Percentiles rank a stretch among this genome's conserved stretches.
phyloP scores from a whole-genome alignment of 2,888 invertebrate species.

The Hydropsyche betteni region DNA sequence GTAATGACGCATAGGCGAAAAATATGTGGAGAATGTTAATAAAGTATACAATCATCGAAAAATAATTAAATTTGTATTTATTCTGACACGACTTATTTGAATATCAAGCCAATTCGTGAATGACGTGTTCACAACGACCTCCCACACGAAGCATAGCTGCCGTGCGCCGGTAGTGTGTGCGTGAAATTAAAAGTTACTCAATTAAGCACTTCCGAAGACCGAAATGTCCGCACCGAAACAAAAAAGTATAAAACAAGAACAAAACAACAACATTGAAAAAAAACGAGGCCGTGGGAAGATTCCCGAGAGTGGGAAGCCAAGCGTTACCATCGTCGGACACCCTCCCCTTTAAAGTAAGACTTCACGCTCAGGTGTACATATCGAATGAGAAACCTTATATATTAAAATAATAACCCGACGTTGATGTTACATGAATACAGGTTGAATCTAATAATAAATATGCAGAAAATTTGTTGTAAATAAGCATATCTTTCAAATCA shows the following conservation, averaged over 20 bases:
- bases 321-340: conserved; percentile 40
- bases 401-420: too few species aligned
- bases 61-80: neutral
- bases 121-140: conserved; percentile 1
- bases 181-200: conserved; percentile 38
- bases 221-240: conserved; percentile 17
- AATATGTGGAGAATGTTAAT: neutral
- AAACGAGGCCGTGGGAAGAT: conserved; percentile 47
- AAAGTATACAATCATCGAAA: conserved; percentile 12
- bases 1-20: too few species aligned
- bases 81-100: neutral
- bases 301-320: conserved; percentile 43
- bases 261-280: conserved; percentile 37
- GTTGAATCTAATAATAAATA: too few species aligned
- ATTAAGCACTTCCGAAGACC: conserved; percentile 44
- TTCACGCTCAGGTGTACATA: conserved; percentile 25
- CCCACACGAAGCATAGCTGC: neutral
- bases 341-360: conserved; percentile 28
- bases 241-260: conserved; percentile 8
- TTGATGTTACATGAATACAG: too few species aligned
- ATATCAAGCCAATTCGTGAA: neutral
- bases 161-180: conserved; percentile 1
- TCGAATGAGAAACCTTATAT: conserved; percentile 23
- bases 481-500: too few species aligned
- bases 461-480: too few species aligned